Evolutionary conservation across 2,113 vertebrate genomes (phyloP).

Genomic region (Ceyx margarethae): DNA sequence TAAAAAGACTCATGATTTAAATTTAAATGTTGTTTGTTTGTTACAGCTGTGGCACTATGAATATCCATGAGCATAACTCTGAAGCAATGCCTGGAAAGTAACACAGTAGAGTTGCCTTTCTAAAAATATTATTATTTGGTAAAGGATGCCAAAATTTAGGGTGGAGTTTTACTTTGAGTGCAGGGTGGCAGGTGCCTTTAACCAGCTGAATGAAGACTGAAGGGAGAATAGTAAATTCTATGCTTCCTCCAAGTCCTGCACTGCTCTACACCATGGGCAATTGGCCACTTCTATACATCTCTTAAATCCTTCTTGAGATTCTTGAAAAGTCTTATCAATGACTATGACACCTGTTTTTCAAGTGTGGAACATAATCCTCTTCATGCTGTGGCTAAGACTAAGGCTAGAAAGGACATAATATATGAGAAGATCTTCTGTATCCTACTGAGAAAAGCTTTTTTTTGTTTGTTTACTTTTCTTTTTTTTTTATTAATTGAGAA

Average conservation of each 20-base stretch:
- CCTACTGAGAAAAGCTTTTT: background rate
- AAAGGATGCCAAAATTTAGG: background rate
- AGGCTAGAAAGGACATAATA: background rate
- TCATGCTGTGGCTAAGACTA: rapidly evolving
- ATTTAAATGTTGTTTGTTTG: background rate
- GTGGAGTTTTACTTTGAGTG: background rate
- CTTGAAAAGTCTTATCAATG: background rate
- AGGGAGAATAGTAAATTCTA: background rate
- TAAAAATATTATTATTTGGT: background rate
- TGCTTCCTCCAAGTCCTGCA: background rate
- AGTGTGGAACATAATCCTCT: background rate
- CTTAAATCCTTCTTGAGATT: background rate
- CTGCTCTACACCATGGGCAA: background rate
- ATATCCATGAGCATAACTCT: background rate
- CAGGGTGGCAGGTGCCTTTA: background rate
- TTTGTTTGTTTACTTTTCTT: background rate
- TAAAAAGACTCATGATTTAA: background rate
- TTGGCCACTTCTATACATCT: background rate
- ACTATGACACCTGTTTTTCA: background rate
- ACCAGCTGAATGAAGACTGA: background rate
- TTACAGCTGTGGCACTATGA: background rate
- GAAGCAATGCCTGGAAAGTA: background rate
- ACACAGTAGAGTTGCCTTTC: background rate
- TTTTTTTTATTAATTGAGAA: background rate
- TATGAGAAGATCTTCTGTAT: background rate